Base-by-base conservation (phyloP, 2,888 invertebrate species). In the Drosophila anomelani region DNA sequence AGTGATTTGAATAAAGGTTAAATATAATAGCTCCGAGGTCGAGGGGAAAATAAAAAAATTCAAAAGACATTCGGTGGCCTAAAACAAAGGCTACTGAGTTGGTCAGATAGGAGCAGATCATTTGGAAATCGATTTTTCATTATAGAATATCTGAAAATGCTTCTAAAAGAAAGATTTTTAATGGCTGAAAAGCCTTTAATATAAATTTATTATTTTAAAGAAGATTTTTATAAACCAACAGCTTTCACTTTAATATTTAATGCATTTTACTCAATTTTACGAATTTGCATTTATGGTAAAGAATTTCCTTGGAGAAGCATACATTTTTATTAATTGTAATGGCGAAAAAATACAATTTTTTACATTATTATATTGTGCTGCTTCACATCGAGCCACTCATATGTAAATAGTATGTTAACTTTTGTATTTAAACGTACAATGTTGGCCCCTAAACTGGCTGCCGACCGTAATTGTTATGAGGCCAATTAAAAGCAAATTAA, bases 401-500 rank as follows among this genome's bases (percentile, higher is more conserved):
- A 17, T 17, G n/a, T 38, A 38, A 20, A 61, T 44, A 51, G 17
- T 51, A 36, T 51, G 49, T 17, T 20, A 51, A 64, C 47, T 23
- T 56, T 26, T 54, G 26, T 39, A 55, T n/a, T 66, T 41, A 15
- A 54, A 49, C 20, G 36, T 17, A 49, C 67, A 68, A 55, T 56
- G 67, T 67, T 67, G 63, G 46, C 66, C 20, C 71, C 77, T 76
- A 76, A 85, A 78, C 80, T 87, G 80, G 74, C 80, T 59, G 76
- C 80, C 64, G 78, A 58, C 68, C 64, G 76, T 81, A 85, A 88
- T 88, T 87, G 76, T 84, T 77, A 72, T 75, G 62, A 44, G 64
- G 60, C 67, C 85, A 84, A 86, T 86, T 86, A 86, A 88, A 83
- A 80, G 49, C 43, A 56, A 79, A 88, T 86, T 88, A 80, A 85